Evolutionary conservation across 2,797 vertebrate species (phyloP).

Genomic region (Clamator glandarius): DNA sequence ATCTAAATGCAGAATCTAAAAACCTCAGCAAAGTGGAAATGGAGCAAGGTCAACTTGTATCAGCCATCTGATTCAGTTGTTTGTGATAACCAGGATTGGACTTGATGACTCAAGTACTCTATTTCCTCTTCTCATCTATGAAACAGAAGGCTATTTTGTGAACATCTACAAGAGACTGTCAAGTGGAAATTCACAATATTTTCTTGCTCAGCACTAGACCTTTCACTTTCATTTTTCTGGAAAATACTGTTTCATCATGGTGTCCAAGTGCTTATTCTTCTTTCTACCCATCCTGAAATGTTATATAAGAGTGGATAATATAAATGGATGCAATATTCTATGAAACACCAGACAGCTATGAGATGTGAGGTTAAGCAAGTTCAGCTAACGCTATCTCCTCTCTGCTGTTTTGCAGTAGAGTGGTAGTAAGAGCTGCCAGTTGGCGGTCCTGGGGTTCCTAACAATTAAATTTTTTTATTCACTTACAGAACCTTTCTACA

Average conservation of each 20-base stretch:
- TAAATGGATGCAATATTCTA: neutral
- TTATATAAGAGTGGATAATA: neutral
- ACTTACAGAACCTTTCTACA: neutral
- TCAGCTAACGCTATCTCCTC: neutral
- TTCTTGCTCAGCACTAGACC: neutral
- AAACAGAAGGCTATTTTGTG: neutral
- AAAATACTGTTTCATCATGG: neutral
- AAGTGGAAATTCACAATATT: neutral
- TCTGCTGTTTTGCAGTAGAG: neutral
- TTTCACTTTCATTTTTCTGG: neutral
- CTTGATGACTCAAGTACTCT: neutral
- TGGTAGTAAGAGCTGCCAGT: neutral
- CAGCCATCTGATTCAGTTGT: neutral
- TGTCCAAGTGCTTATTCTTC: neutral
- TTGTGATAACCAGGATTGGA: neutral
- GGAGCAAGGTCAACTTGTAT: neutral
- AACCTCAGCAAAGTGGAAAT: neutral
- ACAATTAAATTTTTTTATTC: neutral
- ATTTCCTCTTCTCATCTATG: neutral
- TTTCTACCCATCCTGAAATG: neutral
- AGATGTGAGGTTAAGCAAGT: slow-evolving; percentile 1
- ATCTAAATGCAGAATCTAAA: neutral
- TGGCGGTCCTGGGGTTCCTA: neutral
- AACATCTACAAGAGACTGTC: neutral
- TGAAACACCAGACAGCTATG: neutral